Evolutionary conservation across 2,113 vertebrate species (phyloP), one percentile per base, ranked within the genome.

Genomic region (Tangachromis dhanisi): DNA sequence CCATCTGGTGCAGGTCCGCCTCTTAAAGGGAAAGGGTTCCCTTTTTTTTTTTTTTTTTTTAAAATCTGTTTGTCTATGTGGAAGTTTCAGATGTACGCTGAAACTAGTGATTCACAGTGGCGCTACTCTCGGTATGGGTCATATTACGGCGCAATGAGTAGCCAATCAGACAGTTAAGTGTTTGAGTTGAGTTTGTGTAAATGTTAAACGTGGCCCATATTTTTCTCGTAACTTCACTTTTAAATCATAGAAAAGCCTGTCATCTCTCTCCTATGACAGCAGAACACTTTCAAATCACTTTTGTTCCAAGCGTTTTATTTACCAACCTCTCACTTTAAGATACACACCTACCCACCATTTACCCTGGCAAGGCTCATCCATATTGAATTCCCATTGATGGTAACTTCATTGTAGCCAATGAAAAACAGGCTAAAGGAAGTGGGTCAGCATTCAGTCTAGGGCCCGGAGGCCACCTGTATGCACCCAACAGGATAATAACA

Each of bases 391-490:
- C 86, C 35, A 85, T 54, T 86, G 24, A 49, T 29, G 31, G 55
- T 1, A 71, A 38, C 76, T 73, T 11, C 59, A 89, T 90, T 91
- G 87, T 89, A 71, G 29, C 19, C 31, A 21, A 13, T 81, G 81
- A 86, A 91, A 89, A 87, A 80, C 42, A 10, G n/a, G 8, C 6
- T 79, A 84, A 83, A 68, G 45, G 57, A 93, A 95, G 88, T 84
- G 80, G 88, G 83, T 63, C 71, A 61, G 85, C 47, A 59, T 90
- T 92, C 59, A 88, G 63, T 47, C 14, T 9, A 9, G 35, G 49
- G 19, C 86, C 86, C 38, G 17, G 29, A 87, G 91, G 85, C 92
- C 94, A 96, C 94, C 95, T 95, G 93, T 92, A 94, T 90, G 88
- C 90, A 89, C 51, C 61, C 55, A 79, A 5, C 45, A 9, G 90